These are phyloP conservation scores for Drosophila melanica DNA, from an alignment of 1,140 invertebrate species.

Conservation along the genomic window DNA sequence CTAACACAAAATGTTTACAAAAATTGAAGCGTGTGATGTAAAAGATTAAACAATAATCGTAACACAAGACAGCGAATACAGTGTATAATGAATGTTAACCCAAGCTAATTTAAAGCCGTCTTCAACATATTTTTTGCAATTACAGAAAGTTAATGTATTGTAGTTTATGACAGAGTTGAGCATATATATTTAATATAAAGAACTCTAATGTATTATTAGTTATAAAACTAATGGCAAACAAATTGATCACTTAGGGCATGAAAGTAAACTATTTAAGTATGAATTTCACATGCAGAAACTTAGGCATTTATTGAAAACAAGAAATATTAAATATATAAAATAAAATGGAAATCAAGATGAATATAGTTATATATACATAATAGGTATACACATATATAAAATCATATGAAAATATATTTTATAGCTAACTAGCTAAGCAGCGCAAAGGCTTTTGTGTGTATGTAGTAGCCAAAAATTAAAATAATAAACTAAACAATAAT, in stretches of 20 bases:
- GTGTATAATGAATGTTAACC: constrained; percentile 59
- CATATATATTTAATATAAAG: constrained; percentile 45
- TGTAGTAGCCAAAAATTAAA: constrained; percentile 72
- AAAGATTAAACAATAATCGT: constrained; percentile 73
- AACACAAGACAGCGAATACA: constrained; percentile 80
- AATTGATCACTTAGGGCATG: constrained; percentile 48
- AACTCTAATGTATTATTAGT: constrained; percentile 64
- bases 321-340: constrained; percentile 32
- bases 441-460: constrained; percentile 74
- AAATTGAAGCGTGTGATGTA: constrained; percentile 53
- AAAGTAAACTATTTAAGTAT: constrained; percentile 49
- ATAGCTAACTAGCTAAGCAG: constrained; percentile 69
- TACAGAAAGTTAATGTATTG: constrained; percentile 41
- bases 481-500: constrained; percentile 68
- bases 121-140: constrained; percentile 54
- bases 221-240: constrained; percentile 55
- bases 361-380: constrained; percentile 28
- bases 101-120: constrained; percentile 59
- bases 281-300: constrained; percentile 65
- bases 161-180: constrained; percentile 60
- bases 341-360: constrained; percentile 40
- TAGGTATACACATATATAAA: constrained; percentile 50
- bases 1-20: constrained; percentile 63
- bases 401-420: constrained; percentile 53
- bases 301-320: constrained; percentile 71